Conservation (phyloP, 2,888 invertebrate genomes). For the Lasioglossum calceatum region DNA sequence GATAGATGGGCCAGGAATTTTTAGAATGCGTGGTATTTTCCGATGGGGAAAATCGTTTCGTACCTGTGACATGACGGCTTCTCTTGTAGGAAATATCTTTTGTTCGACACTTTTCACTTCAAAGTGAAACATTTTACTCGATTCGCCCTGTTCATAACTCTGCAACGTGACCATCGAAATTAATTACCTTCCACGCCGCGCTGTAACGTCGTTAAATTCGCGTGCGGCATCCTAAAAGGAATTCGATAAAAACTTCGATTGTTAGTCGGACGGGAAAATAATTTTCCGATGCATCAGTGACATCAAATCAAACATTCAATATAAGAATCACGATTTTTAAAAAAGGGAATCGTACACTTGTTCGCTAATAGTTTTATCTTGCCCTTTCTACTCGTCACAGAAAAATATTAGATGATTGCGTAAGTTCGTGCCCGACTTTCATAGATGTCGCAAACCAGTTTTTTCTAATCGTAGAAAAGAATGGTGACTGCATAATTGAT, state of each 20-base stretch:
- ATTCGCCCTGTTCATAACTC: background rate
- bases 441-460: too few relatives aligned
- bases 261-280: background rate
- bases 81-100: background rate
- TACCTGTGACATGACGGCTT: background rate
- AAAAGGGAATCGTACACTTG: background rate
- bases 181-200: background rate
- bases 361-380: too few relatives aligned
- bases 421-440: too few relatives aligned
- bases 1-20: background rate
- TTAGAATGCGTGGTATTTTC: too few relatives aligned
- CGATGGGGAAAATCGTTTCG: background rate
- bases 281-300: background rate
- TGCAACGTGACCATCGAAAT: background rate
- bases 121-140: background rate
- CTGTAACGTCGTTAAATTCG: background rate
- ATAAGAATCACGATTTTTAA: background rate
- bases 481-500: too few relatives aligned
- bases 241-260: background rate
- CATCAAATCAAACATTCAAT: background rate
- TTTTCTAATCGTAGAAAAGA: too few relatives aligned
- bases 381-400: too few relatives aligned
- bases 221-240: background rate
- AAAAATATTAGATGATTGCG: too few relatives aligned
- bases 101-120: background rate